Evolutionary conservation across 1,140 invertebrate genomes (phyloP), one percentile per base, ranked within the genome.

Genomic region (Venustaconcha ellipsiformis): DNA sequence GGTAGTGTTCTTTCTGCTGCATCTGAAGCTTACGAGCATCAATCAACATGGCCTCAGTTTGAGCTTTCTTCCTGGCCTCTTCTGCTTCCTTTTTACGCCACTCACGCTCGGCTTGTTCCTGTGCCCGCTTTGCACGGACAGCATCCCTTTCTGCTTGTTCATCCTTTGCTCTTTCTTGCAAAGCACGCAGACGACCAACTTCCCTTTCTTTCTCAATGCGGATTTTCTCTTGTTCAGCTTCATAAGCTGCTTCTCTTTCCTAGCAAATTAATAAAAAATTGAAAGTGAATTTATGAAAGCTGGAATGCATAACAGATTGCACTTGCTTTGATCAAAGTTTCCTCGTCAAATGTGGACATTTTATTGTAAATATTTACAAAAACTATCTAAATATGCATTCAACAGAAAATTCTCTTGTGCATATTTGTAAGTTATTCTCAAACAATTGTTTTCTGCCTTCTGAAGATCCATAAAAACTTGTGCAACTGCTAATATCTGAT

Each of bases 141-240:
- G 86, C 88, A 80, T 91, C 89, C 37, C 89, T 72, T 67, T 90
- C 88, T 13, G 90, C 87, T 68, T 89, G 88, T 73, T 90, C 89
- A 76, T 91, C 90, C 13, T 79, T 67, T 12, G 88, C 89, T 13
- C 89, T 77, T 74, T 91, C 90, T 80, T 91, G 90, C 57, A 90
- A 69, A 15, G 84, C 84, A 57, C 89, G 78, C 63, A 90, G 68
- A 65, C 86, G 81, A 2, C 86, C 88, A n/a, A 87, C 82, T 80
- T 91, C 90, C 71, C 82, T 88, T 82, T 91, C 90, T 75, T 90
- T 90, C 79, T 90, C 87, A n/a, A 88, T 84, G 26, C 89, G 84
- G 37, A 89, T 85, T 67, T 80, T 81, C 69, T 88, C 86, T 76
- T 89, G 88, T 76, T 91, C 89, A 57, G 82, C 84, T 72, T 91